Conservation (phyloP, 2,797 vertebrate species). For the Choloepus didactylus region DNA sequence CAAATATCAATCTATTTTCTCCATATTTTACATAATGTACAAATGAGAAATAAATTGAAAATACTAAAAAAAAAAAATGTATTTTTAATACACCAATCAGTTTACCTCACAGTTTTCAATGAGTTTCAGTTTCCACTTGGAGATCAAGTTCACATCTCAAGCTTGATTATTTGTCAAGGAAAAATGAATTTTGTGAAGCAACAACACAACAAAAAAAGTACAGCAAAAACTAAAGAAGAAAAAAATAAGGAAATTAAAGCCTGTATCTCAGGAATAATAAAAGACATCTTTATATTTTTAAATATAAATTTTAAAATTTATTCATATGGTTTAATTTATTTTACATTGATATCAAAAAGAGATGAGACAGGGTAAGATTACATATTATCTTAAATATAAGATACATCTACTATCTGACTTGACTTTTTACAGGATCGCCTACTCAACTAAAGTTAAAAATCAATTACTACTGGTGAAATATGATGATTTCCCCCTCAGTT, state of each 20-base stretch:
- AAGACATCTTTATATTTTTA: background rate
- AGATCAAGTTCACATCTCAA: background rate
- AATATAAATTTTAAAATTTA: background rate
- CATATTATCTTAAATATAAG: background rate
- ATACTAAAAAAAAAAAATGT: background rate
- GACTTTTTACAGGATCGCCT: background rate
- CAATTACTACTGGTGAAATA: background rate
- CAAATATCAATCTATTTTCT: background rate
- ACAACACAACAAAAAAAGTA: background rate
- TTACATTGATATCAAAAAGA: background rate
- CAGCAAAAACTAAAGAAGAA: background rate
- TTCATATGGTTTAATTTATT: background rate
- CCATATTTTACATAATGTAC: background rate
- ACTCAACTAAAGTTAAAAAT: background rate
- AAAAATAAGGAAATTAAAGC: background rate
- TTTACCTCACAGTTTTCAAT: background rate
- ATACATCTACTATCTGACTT: background rate
- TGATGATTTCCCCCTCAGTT: background rate
- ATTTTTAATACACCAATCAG: background rate
- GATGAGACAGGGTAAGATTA: background rate
- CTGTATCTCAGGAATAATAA: background rate
- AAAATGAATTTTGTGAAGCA: background rate
- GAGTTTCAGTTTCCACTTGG: background rate
- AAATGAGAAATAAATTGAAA: slow-evolving; percentile 17
- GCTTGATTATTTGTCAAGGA: background rate